Evolutionary conservation across 1,140 invertebrate genomes (phyloP).

Genomic region (Sinella curviseta): DNA sequence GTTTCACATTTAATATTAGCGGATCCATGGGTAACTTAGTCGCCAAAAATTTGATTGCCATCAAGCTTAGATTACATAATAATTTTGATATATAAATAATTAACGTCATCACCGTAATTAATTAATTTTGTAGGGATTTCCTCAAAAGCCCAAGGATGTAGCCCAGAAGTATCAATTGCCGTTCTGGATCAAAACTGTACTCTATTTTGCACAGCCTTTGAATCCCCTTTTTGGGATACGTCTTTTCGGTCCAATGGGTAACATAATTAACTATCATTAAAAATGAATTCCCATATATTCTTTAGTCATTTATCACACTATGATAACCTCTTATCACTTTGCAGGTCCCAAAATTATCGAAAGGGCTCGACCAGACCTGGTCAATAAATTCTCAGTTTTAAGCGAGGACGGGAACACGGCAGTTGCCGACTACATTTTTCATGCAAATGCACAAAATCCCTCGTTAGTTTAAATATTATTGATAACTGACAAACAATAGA

Average conservation of each 20-base stretch:
- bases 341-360: constrained; percentile 80
- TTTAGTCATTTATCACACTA: background rate
- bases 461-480: constrained; percentile 67
- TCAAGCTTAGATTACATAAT: too few species aligned
- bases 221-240: constrained; percentile 90
- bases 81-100: too few species aligned
- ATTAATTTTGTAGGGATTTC: constrained; percentile 77
- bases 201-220: constrained; percentile 74
- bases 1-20: constrained; percentile 90
- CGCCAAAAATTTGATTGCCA: too few species aligned
- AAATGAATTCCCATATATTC: too few species aligned
- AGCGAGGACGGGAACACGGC: constrained; percentile 70
- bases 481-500: too few species aligned
- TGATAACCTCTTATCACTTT: too few species aligned
- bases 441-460: constrained; percentile 90
- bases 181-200: constrained; percentile 74
- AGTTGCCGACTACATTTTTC: constrained; percentile 92
- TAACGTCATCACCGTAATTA: background rate
- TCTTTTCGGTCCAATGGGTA: constrained; percentile 84
- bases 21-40: constrained; percentile 65
- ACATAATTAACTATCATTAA: too few species aligned
- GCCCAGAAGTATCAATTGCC: constrained; percentile 65
- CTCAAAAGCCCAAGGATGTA: constrained; percentile 72
- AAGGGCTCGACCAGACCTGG: constrained; percentile 82
- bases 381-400: constrained; percentile 78